A percentile compares a stretch with the other conserved stretches of the same genome.
Evolutionary conservation across 2,888 invertebrate genomes (phyloP).

Genomic region (Amphipoea lucens): DNA sequence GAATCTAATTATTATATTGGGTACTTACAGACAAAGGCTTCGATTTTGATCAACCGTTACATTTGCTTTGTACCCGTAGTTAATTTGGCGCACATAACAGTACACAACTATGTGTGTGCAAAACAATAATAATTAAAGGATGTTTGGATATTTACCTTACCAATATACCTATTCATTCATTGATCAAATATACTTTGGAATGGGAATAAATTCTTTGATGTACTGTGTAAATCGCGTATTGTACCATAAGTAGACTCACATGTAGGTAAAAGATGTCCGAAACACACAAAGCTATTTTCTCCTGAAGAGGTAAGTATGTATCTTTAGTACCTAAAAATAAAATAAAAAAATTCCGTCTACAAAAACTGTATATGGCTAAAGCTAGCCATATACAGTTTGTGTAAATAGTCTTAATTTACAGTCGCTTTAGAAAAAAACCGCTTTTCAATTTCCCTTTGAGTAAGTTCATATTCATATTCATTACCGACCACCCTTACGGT

Average conservation of each 20-base stretch:
- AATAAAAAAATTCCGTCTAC: not conserved
- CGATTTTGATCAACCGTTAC: conserved; percentile 48
- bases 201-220: conserved; percentile 25
- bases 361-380: not conserved
- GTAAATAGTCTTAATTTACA: conserved; percentile 11
- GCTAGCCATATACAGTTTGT: not conserved
- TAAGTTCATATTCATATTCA: not conserved
- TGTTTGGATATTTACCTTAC: conserved; percentile 24
- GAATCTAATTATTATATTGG: conserved; percentile 22
- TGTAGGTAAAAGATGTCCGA: not conserved
- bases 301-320: not conserved
- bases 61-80: conserved; percentile 36
- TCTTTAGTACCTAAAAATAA: not conserved
- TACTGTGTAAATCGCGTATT: conserved; percentile 20
- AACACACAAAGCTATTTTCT: not conserved
- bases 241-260: not conserved
- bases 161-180: not conserved
- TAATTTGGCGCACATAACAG: conserved; percentile 51
- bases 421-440: not conserved
- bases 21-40: conserved; percentile 7
- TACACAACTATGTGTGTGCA: conserved; percentile 21
- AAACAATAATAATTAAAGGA: conserved; percentile 37
- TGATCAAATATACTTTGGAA: conserved; percentile 36
- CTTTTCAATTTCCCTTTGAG: conserved; percentile 2
- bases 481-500: not conserved